Conservation (phyloP, 2,797 vertebrate species). For the Echeneis naucrates region DNA sequence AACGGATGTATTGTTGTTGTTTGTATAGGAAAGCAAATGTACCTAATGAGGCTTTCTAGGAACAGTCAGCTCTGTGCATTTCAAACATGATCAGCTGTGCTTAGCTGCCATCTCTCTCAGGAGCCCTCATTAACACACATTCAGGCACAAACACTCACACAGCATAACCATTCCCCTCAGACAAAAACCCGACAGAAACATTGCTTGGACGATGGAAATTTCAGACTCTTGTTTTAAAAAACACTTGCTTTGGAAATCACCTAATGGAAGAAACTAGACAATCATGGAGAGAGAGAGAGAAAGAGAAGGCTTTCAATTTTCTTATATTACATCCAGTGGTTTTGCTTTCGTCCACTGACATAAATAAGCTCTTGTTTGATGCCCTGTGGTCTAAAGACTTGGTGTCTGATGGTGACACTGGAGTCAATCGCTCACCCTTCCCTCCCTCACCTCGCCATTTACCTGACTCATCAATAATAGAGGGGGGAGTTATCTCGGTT, state of each 20-base stretch:
- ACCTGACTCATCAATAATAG: conserved; percentile 79
- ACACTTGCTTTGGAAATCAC: conserved; percentile 43
- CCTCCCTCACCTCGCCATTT: conserved; percentile 62
- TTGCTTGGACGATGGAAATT: conserved; percentile 62
- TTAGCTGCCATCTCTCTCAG: conserved; percentile 83
- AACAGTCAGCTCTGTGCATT: conserved; percentile 80
- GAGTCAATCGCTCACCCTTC: conserved; percentile 61
- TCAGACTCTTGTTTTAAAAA: conserved; percentile 39
- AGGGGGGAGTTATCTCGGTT: conserved; percentile 59
- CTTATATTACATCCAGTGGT: background rate
- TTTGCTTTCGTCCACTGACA: background rate
- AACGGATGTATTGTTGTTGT: conserved; percentile 75
- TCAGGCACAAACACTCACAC: conserved; percentile 35
- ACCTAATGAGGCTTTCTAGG: conserved; percentile 85
- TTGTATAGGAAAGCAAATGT: conserved; percentile 83
- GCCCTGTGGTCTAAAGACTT: conserved; percentile 8
- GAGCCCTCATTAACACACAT: conserved; percentile 83
- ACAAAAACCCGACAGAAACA: conserved; percentile 55
- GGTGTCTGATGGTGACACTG: conserved; percentile 56
- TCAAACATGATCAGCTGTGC: conserved; percentile 85
- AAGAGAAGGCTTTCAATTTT: conserved; percentile 10
- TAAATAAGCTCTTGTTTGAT: conserved; percentile 4
- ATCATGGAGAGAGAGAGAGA: background rate
- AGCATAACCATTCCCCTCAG: conserved; percentile 64
- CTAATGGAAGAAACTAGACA: conserved; percentile 27